These are phyloP conservation scores for Leptinotarsa haldemani DNA, from an alignment of 2,888 invertebrate species.

Conservation along the genomic window DNA sequence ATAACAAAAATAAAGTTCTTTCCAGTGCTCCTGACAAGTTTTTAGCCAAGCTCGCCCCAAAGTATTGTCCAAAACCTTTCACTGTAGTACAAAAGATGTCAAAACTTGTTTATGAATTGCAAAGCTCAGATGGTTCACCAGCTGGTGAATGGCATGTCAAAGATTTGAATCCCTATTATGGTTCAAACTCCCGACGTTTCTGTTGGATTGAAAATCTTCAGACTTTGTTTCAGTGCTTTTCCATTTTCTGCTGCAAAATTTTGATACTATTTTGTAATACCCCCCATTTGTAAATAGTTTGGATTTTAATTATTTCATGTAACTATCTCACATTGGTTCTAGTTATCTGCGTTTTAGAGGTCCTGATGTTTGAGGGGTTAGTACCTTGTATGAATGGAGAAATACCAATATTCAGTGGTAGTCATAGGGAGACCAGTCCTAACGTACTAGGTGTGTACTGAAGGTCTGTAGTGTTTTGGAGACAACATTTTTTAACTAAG, in stretches of 20 bases:
- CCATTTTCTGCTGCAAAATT: neutral
- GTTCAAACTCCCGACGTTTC: neutral
- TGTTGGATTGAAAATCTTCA: neutral
- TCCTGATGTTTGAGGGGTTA: neutral
- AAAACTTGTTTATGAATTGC: neutral
- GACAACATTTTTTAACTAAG: too few relatives aligned
- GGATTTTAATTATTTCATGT: too few relatives aligned
- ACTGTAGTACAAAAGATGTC: too few relatives aligned
- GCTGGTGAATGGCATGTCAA: neutral
- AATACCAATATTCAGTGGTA: neutral
- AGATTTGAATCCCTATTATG: neutral
- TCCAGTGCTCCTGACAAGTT: neutral
- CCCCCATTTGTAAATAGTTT: neutral
- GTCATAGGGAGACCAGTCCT: neutral
- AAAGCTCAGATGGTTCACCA: neutral
- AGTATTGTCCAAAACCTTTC: too few relatives aligned
- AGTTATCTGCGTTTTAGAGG: neutral
- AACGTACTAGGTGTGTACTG: neutral
- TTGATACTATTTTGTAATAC: neutral
- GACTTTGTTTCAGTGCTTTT: neutral
- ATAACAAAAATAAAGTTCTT: conserved; percentile 16
- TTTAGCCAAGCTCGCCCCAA: too few relatives aligned
- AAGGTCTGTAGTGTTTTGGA: too few relatives aligned
- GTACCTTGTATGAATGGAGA: too few relatives aligned
- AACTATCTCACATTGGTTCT: too few relatives aligned